Conservation (phyloP, 2,888 invertebrate genomes). For the Cyaniris semiargus region DNA sequence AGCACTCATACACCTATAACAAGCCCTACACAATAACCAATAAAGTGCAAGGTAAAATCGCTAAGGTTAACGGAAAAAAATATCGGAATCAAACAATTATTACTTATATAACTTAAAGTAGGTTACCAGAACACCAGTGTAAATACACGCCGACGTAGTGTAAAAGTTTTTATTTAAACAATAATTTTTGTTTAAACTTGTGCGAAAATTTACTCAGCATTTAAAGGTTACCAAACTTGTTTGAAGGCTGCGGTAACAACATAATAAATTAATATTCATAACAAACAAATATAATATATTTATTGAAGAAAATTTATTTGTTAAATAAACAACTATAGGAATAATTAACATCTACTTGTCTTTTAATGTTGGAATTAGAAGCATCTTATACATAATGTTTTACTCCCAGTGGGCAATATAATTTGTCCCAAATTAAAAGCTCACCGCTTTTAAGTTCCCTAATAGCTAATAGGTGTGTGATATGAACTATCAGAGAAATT, state of each 20-base stretch:
- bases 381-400: not conserved
- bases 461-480: too few relatives aligned
- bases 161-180: conserved; percentile 1
- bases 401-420: not conserved
- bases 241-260: conserved; percentile 41
- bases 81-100: conserved; percentile 16
- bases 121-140: conserved; percentile 12
- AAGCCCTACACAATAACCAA: not conserved
- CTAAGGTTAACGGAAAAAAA: conserved; percentile 14
- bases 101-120: conserved; percentile 27
- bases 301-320: not conserved
- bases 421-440: not conserved
- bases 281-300: conserved; percentile 28
- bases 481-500: too few relatives aligned
- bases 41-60: conserved; percentile 11
- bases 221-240: conserved; percentile 45
- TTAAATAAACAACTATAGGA: not conserved
- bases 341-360: not conserved
- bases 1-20: not conserved
- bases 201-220: conserved; percentile 37
- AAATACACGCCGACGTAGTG: not conserved
- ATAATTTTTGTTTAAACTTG: conserved; percentile 23
- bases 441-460: too few relatives aligned
- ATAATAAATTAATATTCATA: conserved; percentile 39
- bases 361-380: not conserved